Conservation (phyloP, 2,797 vertebrate genomes). For the Gallinago stenura region DNA sequence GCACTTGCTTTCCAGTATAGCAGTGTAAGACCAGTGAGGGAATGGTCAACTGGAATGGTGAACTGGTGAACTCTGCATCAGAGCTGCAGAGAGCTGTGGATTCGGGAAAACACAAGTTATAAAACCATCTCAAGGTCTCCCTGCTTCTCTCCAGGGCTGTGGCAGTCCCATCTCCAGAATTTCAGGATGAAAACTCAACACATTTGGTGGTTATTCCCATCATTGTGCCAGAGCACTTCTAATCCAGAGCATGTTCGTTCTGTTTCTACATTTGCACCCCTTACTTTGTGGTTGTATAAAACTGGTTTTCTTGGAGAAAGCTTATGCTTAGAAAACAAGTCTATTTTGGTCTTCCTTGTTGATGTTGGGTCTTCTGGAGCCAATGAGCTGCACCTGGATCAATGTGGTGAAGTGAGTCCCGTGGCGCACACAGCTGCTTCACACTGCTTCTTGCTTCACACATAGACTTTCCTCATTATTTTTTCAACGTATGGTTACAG, state of each 20-base stretch:
- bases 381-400: background rate
- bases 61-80: no score
- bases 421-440: background rate
- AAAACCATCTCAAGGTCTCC: background rate
- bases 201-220: background rate
- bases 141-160: background rate
- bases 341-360: background rate
- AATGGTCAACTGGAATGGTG: background rate
- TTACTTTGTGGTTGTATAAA: constrained; percentile 18
- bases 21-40: background rate
- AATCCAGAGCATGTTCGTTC: background rate
- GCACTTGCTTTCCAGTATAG: background rate
- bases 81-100: background rate
- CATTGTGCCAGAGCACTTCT: no score
- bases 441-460: background rate
- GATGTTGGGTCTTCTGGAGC: background rate
- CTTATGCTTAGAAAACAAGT: background rate
- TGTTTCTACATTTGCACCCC: constrained; percentile 8
- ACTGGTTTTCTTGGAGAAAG: constrained; percentile 4
- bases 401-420: no score
- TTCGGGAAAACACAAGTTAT: background rate
- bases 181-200: background rate
- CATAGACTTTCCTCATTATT: background rate
- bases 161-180: background rate
- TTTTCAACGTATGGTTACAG: background rate